Evolutionary conservation across 2,888 invertebrate species (phyloP), one percentile per base, ranked within the genome.

Genomic region (Stegana nigrithorax): DNA sequence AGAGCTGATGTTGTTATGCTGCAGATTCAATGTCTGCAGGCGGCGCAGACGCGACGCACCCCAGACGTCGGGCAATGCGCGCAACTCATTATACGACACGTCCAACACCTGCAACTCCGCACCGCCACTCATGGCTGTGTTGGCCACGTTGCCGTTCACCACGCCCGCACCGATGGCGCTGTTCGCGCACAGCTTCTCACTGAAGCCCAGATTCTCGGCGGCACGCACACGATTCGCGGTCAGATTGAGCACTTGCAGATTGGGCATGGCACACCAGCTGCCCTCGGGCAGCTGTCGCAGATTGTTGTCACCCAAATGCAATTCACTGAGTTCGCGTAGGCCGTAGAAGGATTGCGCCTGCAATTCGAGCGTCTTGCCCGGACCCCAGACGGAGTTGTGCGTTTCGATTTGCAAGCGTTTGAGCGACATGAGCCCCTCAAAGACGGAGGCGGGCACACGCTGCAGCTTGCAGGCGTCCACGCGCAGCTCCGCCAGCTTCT

Each of bases 301-400:
- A 87, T 95, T 94, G 87, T 94, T 95, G 86, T 92, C 91, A 80
- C 91, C 90, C 84, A 96, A 87, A 86, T 95, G 92, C 78, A 95
- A 87, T 63, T 89, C 89, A 83, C 92, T 92, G 57, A 96, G 87
- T 85, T 94, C 94, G 78, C 91, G 90, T 72, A 96, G 87, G 67
- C 93, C 93, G 75, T 89, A 89, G 80, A 96, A 90, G 67, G 92
- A 90, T 73, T 89, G 90, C 67, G 90, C 86, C 65, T 89, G 88
- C 79, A 95, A 85, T 81, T 94, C 94, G 78, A 96, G 88, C 73
- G 89, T 90, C 85, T 92, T 91, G 36, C 89, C 89, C 68, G 90
- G 89, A 63, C 90, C 89, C 94, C 95, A 95, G 67, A 93, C 91
- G 19, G 89, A 88, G 85, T 95, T 95, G 82, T 90, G 90, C 17